Evolutionary conservation across 2,113 vertebrate species (phyloP).

Genomic region (Corythaixoides concolor): DNA sequence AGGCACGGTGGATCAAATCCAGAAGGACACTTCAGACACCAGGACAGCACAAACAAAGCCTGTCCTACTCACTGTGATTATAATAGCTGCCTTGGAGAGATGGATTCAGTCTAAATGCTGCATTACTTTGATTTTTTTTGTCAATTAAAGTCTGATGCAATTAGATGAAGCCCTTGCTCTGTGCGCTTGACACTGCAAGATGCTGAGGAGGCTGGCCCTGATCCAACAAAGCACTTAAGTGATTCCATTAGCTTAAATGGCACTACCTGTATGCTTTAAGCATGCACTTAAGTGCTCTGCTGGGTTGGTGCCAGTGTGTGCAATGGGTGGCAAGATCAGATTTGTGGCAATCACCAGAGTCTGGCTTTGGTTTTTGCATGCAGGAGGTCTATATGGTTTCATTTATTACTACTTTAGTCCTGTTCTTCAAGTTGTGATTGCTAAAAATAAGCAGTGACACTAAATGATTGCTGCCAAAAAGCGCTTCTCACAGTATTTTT

Average conservation of each 20-base stretch:
- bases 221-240: constrained; percentile 55
- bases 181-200: background rate
- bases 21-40: background rate
- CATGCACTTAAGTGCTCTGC: constrained; percentile 41
- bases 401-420: background rate
- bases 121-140: constrained; percentile 40
- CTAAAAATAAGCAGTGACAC: background rate
- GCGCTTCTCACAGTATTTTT: background rate
- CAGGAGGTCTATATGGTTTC: background rate
- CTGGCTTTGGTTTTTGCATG: background rate
- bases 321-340: background rate
- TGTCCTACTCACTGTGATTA: background rate
- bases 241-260: constrained; percentile 55
- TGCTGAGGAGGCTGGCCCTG: constrained; percentile 35
- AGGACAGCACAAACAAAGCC: background rate
- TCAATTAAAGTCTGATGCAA: constrained; percentile 51
- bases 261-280: constrained; percentile 40
- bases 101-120: background rate
- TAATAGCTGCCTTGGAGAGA: background rate
- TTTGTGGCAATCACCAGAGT: background rate
- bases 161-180: constrained; percentile 38
- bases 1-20: background rate
- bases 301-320: constrained; percentile 33
- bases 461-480: background rate
- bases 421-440: background rate